Base-by-base conservation (phyloP, 2,113 vertebrate species). In the Proteles cristata region DNA sequence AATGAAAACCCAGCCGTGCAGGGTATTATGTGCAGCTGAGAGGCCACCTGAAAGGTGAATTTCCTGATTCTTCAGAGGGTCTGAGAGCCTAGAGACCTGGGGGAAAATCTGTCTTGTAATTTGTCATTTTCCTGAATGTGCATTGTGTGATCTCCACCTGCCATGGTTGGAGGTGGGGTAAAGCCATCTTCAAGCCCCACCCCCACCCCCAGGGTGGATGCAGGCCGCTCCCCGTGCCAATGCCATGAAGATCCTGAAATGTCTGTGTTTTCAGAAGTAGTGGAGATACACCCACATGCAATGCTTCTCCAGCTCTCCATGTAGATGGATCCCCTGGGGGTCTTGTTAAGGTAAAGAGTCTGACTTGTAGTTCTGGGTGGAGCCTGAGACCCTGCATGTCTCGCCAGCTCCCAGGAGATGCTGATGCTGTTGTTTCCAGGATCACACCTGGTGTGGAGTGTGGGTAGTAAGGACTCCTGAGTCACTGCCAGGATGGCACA, bases 121-220 rank as follows among this genome's bases (percentile, higher is more conserved):
- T 48, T 84, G 76, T 65, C 9, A 19, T 68, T 85, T 74, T 33
- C 23, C 71, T 85, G 65, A 68, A 16, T 69, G n/a, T 31, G 39
- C 19, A 14, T 31, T n/a, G 5, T 33, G 43, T 9, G 12, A 48
- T 26, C 12, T 55, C 53, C 39, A 2, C 7, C n/a, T 39, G 35
- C 45, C 19, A 2, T 43, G 65, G 28, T n/a, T 91, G 5, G 53
- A 39, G 50, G 50, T 12, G 45, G 11, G 50, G 12, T 58, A 65
- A 65, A 65, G n/a, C 65, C 43, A 12, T 76, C 58, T n/a, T 53
- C 4, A 11, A 48, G 69, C 31, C 28, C 76, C 16, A 50, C 16
- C 48, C 48, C 28, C 5, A 17, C 26, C 7, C 43, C 25, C 0
- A 0, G 1, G 5, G 65, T 48, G 2, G 50, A 31, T 33, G 31